phyloP scores from a whole-genome alignment of 2,113 vertebrate genomes.

The Platysteira castanea region DNA sequence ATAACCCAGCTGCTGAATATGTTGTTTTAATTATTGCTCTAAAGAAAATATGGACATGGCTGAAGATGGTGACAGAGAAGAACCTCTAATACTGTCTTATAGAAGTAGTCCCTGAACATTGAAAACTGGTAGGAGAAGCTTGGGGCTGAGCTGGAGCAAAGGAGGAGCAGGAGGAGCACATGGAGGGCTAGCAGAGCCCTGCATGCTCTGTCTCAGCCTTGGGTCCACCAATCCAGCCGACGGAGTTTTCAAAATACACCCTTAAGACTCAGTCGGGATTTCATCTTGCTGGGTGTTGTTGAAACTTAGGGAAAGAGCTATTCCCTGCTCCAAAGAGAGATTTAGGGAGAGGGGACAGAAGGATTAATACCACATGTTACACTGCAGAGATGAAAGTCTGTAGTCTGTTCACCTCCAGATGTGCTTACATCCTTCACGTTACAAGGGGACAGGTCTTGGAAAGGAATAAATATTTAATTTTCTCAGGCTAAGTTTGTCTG shows the following conservation, averaged over 20 bases:
- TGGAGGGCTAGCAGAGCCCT: not conserved
- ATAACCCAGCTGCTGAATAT: slow-evolving; percentile 95
- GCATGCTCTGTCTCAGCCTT: rapidly evolving
- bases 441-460: not conserved
- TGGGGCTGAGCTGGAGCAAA: not conserved
- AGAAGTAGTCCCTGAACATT: not conserved
- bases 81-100: not conserved
- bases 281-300: not conserved
- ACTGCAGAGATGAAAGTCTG: not conserved
- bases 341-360: not conserved
- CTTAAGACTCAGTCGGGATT: not conserved
- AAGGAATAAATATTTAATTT: slow-evolving; percentile 47
- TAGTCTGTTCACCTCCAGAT: not conserved
- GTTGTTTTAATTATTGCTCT: slow-evolving; percentile 89
- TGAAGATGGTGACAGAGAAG: slow-evolving; percentile 59
- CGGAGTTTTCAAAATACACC: not conserved
- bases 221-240: not conserved
- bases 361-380: not conserved
- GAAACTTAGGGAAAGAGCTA: not conserved
- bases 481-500: not conserved
- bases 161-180: not conserved
- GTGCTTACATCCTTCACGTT: not conserved
- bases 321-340: not conserved
- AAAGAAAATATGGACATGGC: slow-evolving; percentile 72
- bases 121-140: not conserved